Conservation (phyloP, 53 echinoderm and acorn worm genomes). For the Patiria pectinifera region DNA sequence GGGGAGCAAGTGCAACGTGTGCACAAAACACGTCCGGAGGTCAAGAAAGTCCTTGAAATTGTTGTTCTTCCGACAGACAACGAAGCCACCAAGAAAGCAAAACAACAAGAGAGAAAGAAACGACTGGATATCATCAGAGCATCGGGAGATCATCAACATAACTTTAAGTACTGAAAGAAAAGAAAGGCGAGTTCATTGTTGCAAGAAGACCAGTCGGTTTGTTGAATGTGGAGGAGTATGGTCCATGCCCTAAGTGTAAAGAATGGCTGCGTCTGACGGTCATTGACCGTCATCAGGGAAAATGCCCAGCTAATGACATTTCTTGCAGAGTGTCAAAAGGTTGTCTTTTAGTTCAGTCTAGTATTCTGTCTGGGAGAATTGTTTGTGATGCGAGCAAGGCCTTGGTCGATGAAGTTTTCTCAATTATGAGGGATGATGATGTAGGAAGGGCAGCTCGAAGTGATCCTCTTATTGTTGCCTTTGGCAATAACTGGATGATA, state of each 20-base stretch:
- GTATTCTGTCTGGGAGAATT: conserved; percentile 53
- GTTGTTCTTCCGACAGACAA: not conserved
- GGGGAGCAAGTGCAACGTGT: not conserved
- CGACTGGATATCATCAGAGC: conserved; percentile 43
- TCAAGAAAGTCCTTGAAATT: conserved; percentile 8
- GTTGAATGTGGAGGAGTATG: conserved; percentile 50
- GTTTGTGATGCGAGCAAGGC: conserved; percentile 32
- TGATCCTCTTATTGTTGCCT: conserved; percentile 49
- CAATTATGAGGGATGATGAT: conserved; percentile 53
- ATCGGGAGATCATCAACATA: conserved; percentile 66
- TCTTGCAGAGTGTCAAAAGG: conserved; percentile 31
- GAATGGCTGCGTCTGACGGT: conserved; percentile 64
- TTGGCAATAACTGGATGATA: conserved; percentile 65
- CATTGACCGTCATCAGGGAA: conserved; percentile 55
- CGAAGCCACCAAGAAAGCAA: not conserved
- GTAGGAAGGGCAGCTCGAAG: conserved; percentile 34
- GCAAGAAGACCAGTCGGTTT: conserved; percentile 19
- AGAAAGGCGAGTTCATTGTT: conserved; percentile 54
- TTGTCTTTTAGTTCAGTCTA: conserved; percentile 48
- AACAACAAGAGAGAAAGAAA: conserved; percentile 17
- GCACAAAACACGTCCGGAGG: conserved; percentile 7
- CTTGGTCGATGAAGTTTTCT: conserved; percentile 50
- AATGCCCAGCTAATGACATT: conserved; percentile 31
- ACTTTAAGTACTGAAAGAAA: conserved; percentile 61
- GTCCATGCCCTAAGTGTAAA: conserved; percentile 66